Evolutionary conservation across 2,113 vertebrate genomes (phyloP).

Genomic region (Oceanodroma tethys): DNA sequence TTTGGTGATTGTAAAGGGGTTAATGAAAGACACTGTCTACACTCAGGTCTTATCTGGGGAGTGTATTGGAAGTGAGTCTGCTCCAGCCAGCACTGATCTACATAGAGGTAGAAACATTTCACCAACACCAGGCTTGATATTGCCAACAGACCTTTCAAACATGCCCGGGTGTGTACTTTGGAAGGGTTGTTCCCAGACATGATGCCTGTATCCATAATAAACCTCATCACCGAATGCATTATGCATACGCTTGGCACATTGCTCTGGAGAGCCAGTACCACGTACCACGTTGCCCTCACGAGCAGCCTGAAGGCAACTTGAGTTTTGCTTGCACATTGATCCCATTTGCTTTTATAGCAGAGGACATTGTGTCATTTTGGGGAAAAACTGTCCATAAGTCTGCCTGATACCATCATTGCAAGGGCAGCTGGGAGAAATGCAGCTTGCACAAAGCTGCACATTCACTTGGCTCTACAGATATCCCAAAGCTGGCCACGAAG

Average conservation of each 20-base stretch:
- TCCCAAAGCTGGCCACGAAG: background rate
- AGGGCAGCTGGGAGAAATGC: background rate
- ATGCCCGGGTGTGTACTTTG: background rate
- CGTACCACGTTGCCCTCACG: accelerated
- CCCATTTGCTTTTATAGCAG: background rate
- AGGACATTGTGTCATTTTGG: background rate
- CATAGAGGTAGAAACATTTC: background rate
- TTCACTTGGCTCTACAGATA: background rate
- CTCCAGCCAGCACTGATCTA: background rate
- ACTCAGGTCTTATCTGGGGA: background rate
- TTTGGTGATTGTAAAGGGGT: background rate
- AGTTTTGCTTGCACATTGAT: background rate
- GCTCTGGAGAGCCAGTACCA: background rate
- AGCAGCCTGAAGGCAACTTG: background rate
- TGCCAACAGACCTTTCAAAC: background rate
- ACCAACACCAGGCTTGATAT: background rate
- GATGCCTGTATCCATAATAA: background rate
- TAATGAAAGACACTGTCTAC: background rate
- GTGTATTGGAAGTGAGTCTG: background rate
- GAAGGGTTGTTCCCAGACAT: background rate
- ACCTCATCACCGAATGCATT: background rate
- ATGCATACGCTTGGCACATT: background rate
- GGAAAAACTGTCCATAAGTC: background rate
- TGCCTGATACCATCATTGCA: background rate
- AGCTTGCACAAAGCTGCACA: background rate